Conservation (phyloP, 2,888 invertebrate species). For the Dysmachus trigonus region DNA sequence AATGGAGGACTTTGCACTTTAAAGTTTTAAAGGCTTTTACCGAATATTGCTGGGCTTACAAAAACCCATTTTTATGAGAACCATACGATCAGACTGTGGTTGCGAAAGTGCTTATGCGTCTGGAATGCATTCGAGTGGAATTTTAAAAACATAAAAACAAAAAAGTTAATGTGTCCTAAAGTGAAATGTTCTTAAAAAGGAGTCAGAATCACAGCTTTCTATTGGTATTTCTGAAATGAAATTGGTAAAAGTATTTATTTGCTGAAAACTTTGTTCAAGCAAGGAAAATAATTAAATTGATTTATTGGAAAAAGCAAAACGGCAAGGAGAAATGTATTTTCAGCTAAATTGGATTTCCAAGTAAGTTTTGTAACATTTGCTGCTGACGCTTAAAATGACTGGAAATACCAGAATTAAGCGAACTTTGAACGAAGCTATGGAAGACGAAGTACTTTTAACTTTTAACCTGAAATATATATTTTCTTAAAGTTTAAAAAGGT, state of each 20-base stretch:
- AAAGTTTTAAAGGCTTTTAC: background rate
- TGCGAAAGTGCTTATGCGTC: background rate
- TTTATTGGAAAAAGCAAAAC: background rate
- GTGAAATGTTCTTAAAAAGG: background rate
- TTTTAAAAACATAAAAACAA: background rate
- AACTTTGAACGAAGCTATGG: background rate
- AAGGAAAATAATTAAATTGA: background rate
- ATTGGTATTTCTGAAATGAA: background rate
- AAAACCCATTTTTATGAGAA: background rate
- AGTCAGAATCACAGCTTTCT: background rate
- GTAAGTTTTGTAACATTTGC: background rate
- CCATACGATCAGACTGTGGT: background rate
- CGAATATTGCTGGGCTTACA: background rate
- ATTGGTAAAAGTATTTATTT: background rate
- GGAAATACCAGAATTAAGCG: background rate
- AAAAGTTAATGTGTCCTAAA: background rate
- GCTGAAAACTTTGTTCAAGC: background rate
- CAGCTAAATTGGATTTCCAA: background rate
- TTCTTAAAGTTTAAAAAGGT: background rate
- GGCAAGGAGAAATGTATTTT: background rate
- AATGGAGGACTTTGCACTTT: background rate
- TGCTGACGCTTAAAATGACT: background rate
- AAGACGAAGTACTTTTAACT: background rate
- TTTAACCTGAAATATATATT: background rate
- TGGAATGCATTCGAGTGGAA: background rate